Evolutionary conservation across 1,140 invertebrate species (phyloP), one percentile per base, ranked within the genome.

Genomic region (Drosophila carrolli): DNA sequence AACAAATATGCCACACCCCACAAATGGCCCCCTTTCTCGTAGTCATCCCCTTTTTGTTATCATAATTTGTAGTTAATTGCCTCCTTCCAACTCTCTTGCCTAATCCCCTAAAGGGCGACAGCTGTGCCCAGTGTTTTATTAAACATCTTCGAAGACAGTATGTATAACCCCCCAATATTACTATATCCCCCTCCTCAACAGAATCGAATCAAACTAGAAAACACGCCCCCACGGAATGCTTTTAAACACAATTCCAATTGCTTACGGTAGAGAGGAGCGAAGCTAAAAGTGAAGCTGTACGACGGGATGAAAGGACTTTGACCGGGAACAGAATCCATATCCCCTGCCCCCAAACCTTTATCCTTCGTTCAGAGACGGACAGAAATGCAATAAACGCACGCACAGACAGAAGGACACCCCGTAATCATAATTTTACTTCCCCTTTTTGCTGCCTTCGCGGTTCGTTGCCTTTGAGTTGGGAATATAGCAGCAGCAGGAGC

Each of bases 301-400:
- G 19, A 10, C 41, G 50, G 60, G 72, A 61, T 70, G 35, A 76
- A 75, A 56, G 51, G 53, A 47, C 54, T 50, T 41, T 35, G 65
- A 43, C n/a, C 51, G 51, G 54, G 23, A 68, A 51, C 40, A 54
- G 55, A 38, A 19, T 40, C 35, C 48, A 66, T 61, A 29, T 11
- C 43, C 37, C 51, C 37, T 35, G 4, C 50, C 32, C 29, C n/a
- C 48, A 4, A 35, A 35, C 60, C 10, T 35, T 43, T 41, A 44
- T 43, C 40, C 44, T 44, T 37, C 61, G 44, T 23, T 50, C 60
- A 11, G 29, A 40, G 41, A 65, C 71, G 55, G 55, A 47, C 56
- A 70, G 68, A 86, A 85, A 81, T 85, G 81, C 81, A 85, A 85
- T 85, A 86, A 81, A 56, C 81, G 81, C 77, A 85, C 81, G 81